phyloP scores from a whole-genome alignment of 1,140 invertebrate species.

The Solen grandis region DNA sequence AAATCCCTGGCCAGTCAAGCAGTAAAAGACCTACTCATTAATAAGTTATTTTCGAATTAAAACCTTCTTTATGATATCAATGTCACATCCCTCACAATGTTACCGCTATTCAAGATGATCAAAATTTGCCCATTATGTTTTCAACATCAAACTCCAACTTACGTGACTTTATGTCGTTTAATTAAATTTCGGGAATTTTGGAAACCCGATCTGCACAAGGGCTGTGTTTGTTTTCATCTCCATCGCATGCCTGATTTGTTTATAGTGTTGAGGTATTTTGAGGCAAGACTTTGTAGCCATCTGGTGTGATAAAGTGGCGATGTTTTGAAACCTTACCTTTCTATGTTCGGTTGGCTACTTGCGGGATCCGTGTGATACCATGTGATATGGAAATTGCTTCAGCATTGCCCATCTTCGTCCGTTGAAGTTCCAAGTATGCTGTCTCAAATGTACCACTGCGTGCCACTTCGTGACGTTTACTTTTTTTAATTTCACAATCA shows the following conservation, averaged over 20 bases:
- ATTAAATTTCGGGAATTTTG: constrained; percentile 42
- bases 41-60: constrained; percentile 54
- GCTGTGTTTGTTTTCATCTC: constrained; percentile 42
- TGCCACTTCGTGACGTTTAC: too few relatives aligned
- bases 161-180: constrained; percentile 45
- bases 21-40: constrained; percentile 26
- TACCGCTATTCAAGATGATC: constrained; percentile 26
- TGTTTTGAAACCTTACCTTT: constrained; percentile 42
- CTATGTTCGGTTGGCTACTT: too few relatives aligned
- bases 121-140: constrained; percentile 22
- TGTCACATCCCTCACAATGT: constrained; percentile 24
- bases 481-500: too few relatives aligned
- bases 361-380: too few relatives aligned
- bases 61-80: constrained; percentile 43
- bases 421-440: too few relatives aligned
- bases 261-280: neutral
- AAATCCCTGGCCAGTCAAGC: constrained; percentile 7
- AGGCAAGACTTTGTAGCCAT: constrained; percentile 7
- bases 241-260: constrained; percentile 40
- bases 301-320: constrained; percentile 17
- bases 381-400: too few relatives aligned
- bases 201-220: constrained; percentile 25
- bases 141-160: neutral
- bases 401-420: too few relatives aligned
- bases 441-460: too few relatives aligned